Conservation (phyloP, 2,113 vertebrate genomes). For the Ahaetulla prasina region DNA sequence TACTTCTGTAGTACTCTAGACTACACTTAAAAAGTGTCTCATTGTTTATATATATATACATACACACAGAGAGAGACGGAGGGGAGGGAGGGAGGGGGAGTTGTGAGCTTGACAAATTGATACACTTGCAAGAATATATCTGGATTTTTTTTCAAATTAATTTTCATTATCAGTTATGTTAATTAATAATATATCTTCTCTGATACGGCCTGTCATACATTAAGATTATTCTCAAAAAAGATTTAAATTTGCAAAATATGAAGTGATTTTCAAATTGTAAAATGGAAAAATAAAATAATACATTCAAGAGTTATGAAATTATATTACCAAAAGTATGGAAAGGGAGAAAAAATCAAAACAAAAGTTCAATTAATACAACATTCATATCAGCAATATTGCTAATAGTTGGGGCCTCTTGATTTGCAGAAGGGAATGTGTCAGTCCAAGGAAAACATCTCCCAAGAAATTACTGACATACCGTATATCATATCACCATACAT, state of each 20-base stretch:
- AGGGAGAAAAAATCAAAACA: neutral
- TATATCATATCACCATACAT: too few species aligned
- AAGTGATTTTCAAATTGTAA: neutral
- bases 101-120: too few species aligned
- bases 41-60: too few species aligned
- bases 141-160: neutral
- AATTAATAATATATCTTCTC: neutral
- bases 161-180: neutral
- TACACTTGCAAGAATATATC: too few species aligned
- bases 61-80: too few species aligned
- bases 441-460: neutral
- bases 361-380: neutral
- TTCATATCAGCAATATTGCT: neutral
- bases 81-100: too few species aligned
- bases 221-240: neutral
- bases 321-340: neutral
- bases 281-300: neutral
- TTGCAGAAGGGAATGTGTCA: neutral
- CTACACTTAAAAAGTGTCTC: too few species aligned
- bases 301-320: neutral
- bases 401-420: neutral
- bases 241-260: neutral
- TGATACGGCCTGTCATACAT: neutral
- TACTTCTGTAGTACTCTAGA: neutral
- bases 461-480: neutral